Evolutionary conservation across 1,140 invertebrate genomes (phyloP), one percentile per base, ranked within the genome.

Genomic region (Akabosia matsudoensis): DNA sequence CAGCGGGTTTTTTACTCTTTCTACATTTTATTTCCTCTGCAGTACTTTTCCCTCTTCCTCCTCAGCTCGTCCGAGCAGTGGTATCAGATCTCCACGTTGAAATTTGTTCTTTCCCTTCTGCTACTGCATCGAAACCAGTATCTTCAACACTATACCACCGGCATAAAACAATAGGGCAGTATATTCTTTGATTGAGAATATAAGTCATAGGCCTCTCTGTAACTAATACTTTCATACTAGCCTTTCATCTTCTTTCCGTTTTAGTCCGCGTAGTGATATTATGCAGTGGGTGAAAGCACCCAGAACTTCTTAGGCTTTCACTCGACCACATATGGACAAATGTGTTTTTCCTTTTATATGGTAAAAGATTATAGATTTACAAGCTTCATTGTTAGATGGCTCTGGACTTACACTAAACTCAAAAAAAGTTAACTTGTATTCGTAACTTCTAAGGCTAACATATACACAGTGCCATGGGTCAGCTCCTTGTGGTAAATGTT

Each of bases 21-120:
- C 24, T 24, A 7, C 10, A 16, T 56, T 56, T 67, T 67, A 67
- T 67, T 67, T 67, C 61, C 61, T 67, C 61, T 67, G 61, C 61
- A 67, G 61, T 67, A 24, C 54, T 61, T 61, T 61, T 30, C 28
- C 61, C 31, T 31, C 10, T 67, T 67, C 30, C 24, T 67, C 61
- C 22, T 30, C 31, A 7, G 61, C 30, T 67, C 24, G 10, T 67
- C n/a, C 54, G 24, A 67, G 10, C 30, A 31, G 61, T 67, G 22
- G 26, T 45, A 18, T 18, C 18, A 45, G 7, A 45, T 45, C 7
- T 45, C 37, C 37, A 10, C 18, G 37, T 7, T 45, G 18, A 10
- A 45, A 10, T 45, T 45, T 45, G 37, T 45, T 18, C 37, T 45
- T 7, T 18, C 18, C 37, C 37, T 45, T 18, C 7, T 45, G 37